Conservation (phyloP, 2,888 invertebrate genomes). For the Panzeria rudis region DNA sequence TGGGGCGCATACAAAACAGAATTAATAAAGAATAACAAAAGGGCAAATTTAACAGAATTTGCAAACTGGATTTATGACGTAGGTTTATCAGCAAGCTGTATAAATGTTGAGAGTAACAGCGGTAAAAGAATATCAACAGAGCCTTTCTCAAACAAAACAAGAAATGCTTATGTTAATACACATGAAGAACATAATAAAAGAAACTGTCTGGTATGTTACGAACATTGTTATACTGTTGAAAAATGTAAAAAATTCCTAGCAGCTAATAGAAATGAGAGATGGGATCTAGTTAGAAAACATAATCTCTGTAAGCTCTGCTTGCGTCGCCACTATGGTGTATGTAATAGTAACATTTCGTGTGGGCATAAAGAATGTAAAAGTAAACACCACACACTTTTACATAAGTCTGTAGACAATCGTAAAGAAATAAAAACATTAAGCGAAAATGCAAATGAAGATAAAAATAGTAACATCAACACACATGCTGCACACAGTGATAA, state of each 20-base stretch:
- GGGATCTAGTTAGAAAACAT: slow-evolving; percentile 39
- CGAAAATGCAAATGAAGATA: no score
- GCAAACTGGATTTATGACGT: slow-evolving; percentile 41
- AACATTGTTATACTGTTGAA: slow-evolving; percentile 29
- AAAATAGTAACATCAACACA: not conserved
- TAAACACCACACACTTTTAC: slow-evolving; percentile 11
- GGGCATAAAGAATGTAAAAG: no score
- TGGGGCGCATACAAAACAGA: slow-evolving; percentile 32
- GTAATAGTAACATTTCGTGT: no score
- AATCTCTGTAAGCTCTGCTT: not conserved
- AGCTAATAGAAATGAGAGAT: slow-evolving; percentile 36
- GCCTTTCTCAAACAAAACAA: no score
- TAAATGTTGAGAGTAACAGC: no score
- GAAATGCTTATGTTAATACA: slow-evolving; percentile 42
- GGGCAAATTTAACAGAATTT: slow-evolving; percentile 39
- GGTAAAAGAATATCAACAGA: no score
- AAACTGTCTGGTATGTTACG: slow-evolving; percentile 27
- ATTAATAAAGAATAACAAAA: slow-evolving; percentile 30
- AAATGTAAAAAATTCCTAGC: slow-evolving; percentile 29
- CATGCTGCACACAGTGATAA: slow-evolving; percentile 8
- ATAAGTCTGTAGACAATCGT: no score
- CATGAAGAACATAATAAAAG: slow-evolving; percentile 25
- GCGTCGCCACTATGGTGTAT: no score
- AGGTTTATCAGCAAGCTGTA: slow-evolving; percentile 30
- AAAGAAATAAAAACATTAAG: no score